These are phyloP conservation scores for Drosophila ironensis DNA, from an alignment of 1,140 invertebrate species.

Conservation along the genomic window DNA sequence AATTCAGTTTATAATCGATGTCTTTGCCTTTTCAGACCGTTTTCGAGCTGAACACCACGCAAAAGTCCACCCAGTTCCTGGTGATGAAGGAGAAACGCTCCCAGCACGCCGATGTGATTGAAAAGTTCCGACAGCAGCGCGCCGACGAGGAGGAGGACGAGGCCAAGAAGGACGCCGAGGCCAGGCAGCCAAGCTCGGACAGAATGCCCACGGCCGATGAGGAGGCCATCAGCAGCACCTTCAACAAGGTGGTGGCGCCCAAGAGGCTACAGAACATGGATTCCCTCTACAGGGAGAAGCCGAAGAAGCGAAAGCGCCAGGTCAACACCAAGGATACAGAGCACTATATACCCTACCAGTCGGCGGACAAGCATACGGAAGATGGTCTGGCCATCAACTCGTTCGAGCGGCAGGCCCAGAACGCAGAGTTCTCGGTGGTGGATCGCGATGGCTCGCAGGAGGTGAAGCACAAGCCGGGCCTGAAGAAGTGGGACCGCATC, in stretches of 20 bases:
- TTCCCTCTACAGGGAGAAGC: slow-evolving; percentile 83
- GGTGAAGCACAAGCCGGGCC: slow-evolving; percentile 84
- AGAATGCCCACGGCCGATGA: slow-evolving; percentile 52
- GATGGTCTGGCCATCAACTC: slow-evolving; percentile 92
- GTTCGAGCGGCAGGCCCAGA: slow-evolving; percentile 88
- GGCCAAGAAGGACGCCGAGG: slow-evolving; percentile 56
- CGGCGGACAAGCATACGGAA: slow-evolving; percentile 93
- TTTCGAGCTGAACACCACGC: slow-evolving; percentile 94
- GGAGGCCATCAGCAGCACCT: slow-evolving; percentile 69
- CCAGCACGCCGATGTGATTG: slow-evolving; percentile 85
- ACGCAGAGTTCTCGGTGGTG: slow-evolving; percentile 89
- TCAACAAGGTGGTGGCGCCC: slow-evolving; percentile 84
- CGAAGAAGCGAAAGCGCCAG: slow-evolving; percentile 84
- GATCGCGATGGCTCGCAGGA: slow-evolving; percentile 86
- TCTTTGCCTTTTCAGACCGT: slow-evolving; percentile 88
- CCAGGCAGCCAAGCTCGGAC: not conserved
- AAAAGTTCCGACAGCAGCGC: slow-evolving; percentile 81
- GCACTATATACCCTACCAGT: slow-evolving; percentile 93
- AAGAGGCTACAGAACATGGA: slow-evolving; percentile 85
- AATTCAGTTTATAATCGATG: not conserved
- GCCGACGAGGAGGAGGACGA: slow-evolving; percentile 73
- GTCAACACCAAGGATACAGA: slow-evolving; percentile 86
- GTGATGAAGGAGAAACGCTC: slow-evolving; percentile 89
- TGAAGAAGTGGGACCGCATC: slow-evolving; percentile 93
- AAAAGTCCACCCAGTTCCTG: slow-evolving; percentile 88